A percentile compares a stretch with the other conserved stretches of the same genome.
These are phyloP conservation scores for Phylloscopus trochilus DNA, from an alignment of 2,113 vertebrate species.

Conservation along the genomic window DNA sequence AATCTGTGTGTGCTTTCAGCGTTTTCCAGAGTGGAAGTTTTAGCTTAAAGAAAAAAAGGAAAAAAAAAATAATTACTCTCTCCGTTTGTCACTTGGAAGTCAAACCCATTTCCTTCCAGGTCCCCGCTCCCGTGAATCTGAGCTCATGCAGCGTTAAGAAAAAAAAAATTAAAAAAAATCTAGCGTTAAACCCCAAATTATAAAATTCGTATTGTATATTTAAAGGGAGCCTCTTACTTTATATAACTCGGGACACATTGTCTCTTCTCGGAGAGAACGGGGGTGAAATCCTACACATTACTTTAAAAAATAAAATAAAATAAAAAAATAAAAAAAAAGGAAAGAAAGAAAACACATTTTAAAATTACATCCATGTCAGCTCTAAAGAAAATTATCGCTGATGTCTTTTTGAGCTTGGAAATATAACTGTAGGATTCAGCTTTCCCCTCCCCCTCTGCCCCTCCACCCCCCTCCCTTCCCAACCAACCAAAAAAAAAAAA, in stretches of 20 bases:
- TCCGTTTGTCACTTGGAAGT: neutral
- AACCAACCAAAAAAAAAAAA: neutral
- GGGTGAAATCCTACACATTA: slow-evolving; percentile 56
- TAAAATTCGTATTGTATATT: neutral
- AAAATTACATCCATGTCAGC: slow-evolving; percentile 50
- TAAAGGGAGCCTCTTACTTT: slow-evolving; percentile 53
- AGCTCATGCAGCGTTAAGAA: neutral
- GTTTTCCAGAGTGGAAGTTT: neutral
- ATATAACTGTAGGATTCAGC: slow-evolving; percentile 33
- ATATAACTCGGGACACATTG: slow-evolving; percentile 60
- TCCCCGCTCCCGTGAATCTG: neutral
- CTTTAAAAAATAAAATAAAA: neutral
- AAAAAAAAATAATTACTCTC: neutral
- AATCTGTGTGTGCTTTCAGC: neutral
- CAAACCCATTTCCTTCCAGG: slow-evolving; percentile 3
- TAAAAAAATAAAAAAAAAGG: neutral
- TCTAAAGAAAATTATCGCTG: slow-evolving; percentile 51
- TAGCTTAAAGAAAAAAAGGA: neutral
- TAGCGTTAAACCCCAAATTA: neutral
- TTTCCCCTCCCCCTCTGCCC: slow-evolving; percentile 13
- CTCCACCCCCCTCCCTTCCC: neutral
- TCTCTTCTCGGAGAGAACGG: slow-evolving; percentile 5
- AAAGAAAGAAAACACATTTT: neutral
- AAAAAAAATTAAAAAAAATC: neutral
- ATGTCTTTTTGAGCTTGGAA: slow-evolving; percentile 49